Evolutionary conservation across 2,888 invertebrate species (phyloP).

Genomic region (Xanthostigma xanthostigma): DNA sequence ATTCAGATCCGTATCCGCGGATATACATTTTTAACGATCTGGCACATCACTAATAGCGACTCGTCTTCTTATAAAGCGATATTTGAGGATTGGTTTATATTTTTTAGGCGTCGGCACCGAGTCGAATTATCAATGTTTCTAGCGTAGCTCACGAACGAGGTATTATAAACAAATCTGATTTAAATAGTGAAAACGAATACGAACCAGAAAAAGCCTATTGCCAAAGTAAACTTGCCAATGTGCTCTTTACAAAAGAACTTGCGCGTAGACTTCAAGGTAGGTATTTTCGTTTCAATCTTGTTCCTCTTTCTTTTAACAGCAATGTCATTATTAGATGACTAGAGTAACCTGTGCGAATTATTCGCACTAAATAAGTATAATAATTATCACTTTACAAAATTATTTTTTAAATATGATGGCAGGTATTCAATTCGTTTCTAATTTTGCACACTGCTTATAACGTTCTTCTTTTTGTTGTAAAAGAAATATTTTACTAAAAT

Average conservation of each 20-base stretch:
- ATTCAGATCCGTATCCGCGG: too few relatives aligned
- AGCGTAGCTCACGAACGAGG: slow-evolving; percentile 55
- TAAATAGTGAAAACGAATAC: slow-evolving; percentile 49
- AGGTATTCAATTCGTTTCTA: too few relatives aligned
- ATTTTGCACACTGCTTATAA: too few relatives aligned
- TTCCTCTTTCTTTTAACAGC: neutral
- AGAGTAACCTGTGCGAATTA: too few relatives aligned
- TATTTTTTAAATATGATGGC: too few relatives aligned
- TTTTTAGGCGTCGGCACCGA: slow-evolving; percentile 42
- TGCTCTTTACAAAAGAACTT: slow-evolving; percentile 58
- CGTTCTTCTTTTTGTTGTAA: too few relatives aligned
- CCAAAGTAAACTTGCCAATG: slow-evolving; percentile 69
- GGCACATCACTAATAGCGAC: too few relatives aligned
- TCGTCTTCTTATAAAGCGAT: neutral
- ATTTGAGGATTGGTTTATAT: slow-evolving; percentile 2
- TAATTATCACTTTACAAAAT: too few relatives aligned
- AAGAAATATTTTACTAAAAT: too few relatives aligned
- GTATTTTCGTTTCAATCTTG: slow-evolving; percentile 8
- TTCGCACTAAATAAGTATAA: too few relatives aligned
- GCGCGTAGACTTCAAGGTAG: slow-evolving; percentile 45
- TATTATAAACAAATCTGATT: slow-evolving; percentile 48
- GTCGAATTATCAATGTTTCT: slow-evolving; percentile 61
- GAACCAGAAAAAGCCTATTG: slow-evolving; percentile 49
- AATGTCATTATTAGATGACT: slow-evolving; percentile 4
- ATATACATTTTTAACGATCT: too few relatives aligned